Conservation (phyloP, 2,797 vertebrate species). For the Selene dorsalis region DNA sequence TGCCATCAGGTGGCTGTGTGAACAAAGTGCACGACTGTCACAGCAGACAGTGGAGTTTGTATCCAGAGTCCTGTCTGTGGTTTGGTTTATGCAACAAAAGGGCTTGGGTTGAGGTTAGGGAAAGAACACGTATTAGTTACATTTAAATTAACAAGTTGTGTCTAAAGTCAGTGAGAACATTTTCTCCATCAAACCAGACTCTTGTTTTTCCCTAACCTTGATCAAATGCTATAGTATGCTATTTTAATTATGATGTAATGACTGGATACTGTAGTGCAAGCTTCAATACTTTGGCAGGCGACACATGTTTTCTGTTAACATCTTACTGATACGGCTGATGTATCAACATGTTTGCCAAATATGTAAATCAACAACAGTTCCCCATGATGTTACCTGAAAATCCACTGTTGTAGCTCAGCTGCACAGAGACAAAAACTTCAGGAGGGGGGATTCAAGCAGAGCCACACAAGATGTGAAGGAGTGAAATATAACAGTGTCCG, state of each 20-base stretch:
- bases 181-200: neutral
- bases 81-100: conserved; percentile 1
- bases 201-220: neutral
- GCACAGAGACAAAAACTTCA: neutral
- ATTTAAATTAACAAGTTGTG: neutral
- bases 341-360: neutral
- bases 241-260: too few species aligned
- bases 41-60: neutral
- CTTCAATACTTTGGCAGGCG: neutral
- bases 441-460: neutral
- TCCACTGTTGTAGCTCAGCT: neutral
- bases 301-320: neutral
- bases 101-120: neutral
- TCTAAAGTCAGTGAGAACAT: neutral
- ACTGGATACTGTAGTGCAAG: neutral
- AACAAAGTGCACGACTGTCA: neutral
- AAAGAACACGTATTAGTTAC: neutral
- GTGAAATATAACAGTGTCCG: conserved; percentile 17
- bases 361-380: neutral
- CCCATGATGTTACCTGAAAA: too few species aligned
- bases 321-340: neutral
- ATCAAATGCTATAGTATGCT: neutral
- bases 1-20: neutral
- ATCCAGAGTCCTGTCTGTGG: neutral
- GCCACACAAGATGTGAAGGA: conserved; percentile 10